These are phyloP conservation scores for Pseudocheirus occidentalis DNA, from an alignment of 2,797 vertebrate genomes.

Conservation along the genomic window DNA sequence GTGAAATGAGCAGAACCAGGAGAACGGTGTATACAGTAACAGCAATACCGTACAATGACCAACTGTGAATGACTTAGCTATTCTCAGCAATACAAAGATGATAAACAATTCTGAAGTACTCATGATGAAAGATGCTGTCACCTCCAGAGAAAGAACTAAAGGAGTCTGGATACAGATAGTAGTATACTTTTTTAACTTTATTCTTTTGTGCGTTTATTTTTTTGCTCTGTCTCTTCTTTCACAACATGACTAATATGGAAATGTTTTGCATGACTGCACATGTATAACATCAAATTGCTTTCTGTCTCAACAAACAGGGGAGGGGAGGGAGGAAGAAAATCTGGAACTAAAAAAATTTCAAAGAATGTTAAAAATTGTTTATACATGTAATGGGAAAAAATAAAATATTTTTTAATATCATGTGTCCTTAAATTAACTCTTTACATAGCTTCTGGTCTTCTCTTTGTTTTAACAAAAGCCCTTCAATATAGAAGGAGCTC, in stretches of 20 bases:
- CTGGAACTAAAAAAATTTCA: background rate
- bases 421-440: background rate
- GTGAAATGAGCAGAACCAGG: background rate
- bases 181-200: background rate
- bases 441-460: background rate
- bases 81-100: background rate
- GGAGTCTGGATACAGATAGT: background rate
- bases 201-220: background rate
- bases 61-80: background rate
- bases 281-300: background rate
- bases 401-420: constrained; percentile 5
- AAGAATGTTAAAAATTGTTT: background rate
- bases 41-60: background rate
- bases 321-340: background rate
- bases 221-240: background rate
- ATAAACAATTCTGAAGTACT: background rate
- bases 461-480: background rate
- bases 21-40: background rate
- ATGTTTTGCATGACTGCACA: background rate
- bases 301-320: background rate
- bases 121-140: background rate
- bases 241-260: background rate
- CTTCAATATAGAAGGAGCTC: background rate
- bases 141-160: background rate
- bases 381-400: background rate